A percentile compares a stretch with the other conserved stretches of the same genome.
These are phyloP conservation scores for Sciurus carolinensis DNA, from an alignment of 2,797 vertebrate species.

Conservation along the genomic window DNA sequence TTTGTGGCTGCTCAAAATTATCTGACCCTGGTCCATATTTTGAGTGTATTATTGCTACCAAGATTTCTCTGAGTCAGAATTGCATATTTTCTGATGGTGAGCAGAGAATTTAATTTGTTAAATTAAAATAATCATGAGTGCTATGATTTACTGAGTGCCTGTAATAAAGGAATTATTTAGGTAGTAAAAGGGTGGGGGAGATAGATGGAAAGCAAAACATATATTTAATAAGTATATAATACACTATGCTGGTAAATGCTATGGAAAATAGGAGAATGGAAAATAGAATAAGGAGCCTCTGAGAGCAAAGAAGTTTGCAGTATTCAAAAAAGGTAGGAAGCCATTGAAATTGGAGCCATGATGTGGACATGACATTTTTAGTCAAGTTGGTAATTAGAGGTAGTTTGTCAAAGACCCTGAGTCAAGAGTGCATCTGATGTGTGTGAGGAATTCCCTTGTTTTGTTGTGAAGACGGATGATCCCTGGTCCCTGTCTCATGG, in stretches of 20 bases:
- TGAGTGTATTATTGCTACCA: background rate
- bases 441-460: background rate
- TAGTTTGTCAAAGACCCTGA: background rate
- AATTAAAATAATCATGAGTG: background rate
- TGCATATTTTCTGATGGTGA: background rate
- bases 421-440: background rate
- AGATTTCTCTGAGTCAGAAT: background rate
- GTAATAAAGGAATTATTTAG: background rate
- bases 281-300: background rate
- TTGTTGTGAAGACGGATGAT: background rate
- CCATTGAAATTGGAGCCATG: background rate
- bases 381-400: background rate
- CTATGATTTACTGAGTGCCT: background rate
- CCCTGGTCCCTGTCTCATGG: background rate
- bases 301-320: background rate
- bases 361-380: background rate
- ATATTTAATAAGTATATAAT: background rate
- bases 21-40: background rate
- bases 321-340: background rate
- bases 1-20: background rate
- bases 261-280: background rate
- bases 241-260: background rate
- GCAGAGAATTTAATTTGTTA: background rate
- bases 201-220: background rate
- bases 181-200: background rate